Base-by-base conservation (phyloP, 2,888 invertebrate species). In the Cinara cedri region DNA sequence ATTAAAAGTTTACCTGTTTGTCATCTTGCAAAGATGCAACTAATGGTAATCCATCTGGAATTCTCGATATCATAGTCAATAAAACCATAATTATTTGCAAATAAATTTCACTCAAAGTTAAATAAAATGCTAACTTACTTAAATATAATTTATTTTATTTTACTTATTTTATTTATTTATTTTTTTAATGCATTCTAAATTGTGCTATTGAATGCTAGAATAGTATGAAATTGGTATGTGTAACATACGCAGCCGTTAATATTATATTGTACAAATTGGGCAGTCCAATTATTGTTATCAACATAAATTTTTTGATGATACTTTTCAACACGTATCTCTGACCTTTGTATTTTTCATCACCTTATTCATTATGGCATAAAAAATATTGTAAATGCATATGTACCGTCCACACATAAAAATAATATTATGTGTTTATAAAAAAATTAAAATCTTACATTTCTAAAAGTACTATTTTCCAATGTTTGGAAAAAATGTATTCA, bases 1-100 rank as follows among this genome's bases (percentile, higher is more conserved):
- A 34, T 34, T 4, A 4, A 34, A 1, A 60, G 60, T 86, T 86
- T 88, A 97, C 97, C 91, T 97, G 96, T 87, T 98, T 97, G 85
- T 98, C 97, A 87, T 98, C 98, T 87, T 98, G 98, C 84, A 93
- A 93, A 83, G 91, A 95, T 83, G 93, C 94, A 82, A 93, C 94
- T 83, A 82, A 75, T 89, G 94, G 87, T 94, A 95, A 87, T 92
- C 93, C 86, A 93, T 95, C 85, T 93, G 94, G 84, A 93, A 94
- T 88, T 94, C 95, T 82, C 42, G 97, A 98, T 85, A 99, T 97
- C 94, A 98, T 96, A 82, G 98, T 99, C 90, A 98, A 91, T 85
- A 97, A 87, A 86, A 98, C 96, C 98, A 98, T n/a, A 86, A 75
- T 82, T 71, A 42, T 8, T 21, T 0, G 34, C 1, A 49, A 51